Percentiles rank a stretch among this genome's conserved stretches.
Evolutionary conservation across 2,113 vertebrate species (phyloP).

Genomic region (Lagenorhynchus albirostris): DNA sequence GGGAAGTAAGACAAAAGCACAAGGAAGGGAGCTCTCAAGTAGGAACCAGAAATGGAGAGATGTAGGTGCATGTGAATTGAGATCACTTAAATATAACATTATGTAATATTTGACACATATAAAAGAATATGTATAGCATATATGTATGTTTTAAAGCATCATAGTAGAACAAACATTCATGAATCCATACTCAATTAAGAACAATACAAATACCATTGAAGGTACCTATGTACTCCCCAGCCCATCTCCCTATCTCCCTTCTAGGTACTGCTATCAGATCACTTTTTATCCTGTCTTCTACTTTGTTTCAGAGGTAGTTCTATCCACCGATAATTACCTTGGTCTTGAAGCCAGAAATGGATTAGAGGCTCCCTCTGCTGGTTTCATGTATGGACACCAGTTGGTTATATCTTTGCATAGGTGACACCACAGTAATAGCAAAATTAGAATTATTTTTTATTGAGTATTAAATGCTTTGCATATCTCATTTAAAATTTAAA

Average conservation of each 20-base stretch:
- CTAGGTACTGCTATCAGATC: background rate
- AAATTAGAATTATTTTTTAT: conserved; percentile 4
- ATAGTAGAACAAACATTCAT: background rate
- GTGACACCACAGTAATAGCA: background rate
- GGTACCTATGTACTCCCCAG: background rate
- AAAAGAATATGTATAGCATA: background rate
- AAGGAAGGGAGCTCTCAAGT: background rate
- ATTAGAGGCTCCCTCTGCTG: conserved; percentile 58
- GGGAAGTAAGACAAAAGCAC: background rate
- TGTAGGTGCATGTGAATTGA: background rate
- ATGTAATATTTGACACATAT: background rate
- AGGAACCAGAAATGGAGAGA: background rate
- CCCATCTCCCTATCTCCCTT: background rate
- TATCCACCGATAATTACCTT: background rate
- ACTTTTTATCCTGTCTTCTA: conserved; percentile 2
- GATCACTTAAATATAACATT: background rate
- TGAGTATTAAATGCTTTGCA: conserved; percentile 10
- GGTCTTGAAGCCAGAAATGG: background rate
- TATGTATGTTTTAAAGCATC: background rate
- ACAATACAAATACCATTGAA: background rate
- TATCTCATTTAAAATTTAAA: conserved; percentile 27
- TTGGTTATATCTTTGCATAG: conserved; percentile 13
- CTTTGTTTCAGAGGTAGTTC: background rate
- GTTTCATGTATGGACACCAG: background rate
- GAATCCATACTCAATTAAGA: background rate